Conservation (phyloP, 2,797 vertebrate genomes). For the Hemitrygon akajei region DNA sequence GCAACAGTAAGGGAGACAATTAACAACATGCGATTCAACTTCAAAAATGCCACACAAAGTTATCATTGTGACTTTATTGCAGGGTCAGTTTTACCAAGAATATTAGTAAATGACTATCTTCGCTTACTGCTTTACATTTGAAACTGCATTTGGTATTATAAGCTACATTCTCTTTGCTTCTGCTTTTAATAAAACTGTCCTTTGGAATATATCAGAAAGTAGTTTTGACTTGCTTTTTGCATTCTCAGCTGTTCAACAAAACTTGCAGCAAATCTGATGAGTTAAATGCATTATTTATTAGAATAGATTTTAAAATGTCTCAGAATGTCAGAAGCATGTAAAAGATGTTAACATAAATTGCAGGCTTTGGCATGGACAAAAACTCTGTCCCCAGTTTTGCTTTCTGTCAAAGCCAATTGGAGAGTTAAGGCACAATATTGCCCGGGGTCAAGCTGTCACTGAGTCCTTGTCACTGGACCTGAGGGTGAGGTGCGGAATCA, state of each 20-base stretch:
- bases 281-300: background rate
- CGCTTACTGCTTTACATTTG: background rate
- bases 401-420: no score
- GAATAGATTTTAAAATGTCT: no score
- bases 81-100: background rate
- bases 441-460: no score
- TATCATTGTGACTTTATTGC: background rate
- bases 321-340: no score
- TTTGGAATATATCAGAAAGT: background rate
- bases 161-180: background rate
- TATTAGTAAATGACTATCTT: background rate
- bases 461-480: no score
- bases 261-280: background rate
- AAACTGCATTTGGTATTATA: background rate
- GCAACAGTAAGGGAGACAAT: no score
- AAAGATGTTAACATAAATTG: no score
- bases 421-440: no score
- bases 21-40: background rate
- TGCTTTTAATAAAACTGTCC: background rate
- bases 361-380: no score
- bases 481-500: no score
- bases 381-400: no score
- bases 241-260: background rate
- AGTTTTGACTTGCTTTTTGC: background rate
- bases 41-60: background rate